Conservation (phyloP, 2,797 vertebrate species). For the Paguma larvata region DNA sequence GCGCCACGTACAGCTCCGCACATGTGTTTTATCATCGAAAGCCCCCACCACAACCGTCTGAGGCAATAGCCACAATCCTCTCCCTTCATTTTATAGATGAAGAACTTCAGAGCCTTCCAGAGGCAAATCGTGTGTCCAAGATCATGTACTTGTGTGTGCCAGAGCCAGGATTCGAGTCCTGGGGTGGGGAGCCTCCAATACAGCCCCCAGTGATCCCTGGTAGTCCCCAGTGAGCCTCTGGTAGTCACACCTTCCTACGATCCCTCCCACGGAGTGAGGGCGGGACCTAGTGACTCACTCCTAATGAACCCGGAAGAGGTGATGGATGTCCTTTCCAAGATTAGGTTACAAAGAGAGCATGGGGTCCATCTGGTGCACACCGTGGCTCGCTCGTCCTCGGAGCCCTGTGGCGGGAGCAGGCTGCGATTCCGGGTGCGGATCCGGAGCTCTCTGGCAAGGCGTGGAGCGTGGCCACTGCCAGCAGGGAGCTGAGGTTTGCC, state of each 20-base stretch:
- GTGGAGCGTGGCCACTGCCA: background rate
- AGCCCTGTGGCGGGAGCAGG: background rate
- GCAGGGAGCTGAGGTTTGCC: background rate
- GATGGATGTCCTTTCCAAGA: background rate
- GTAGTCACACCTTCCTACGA: background rate
- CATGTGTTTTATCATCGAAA: background rate
- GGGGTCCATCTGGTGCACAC: rapidly evolving
- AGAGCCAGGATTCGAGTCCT: background rate
- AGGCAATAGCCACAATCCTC: rapidly evolving
- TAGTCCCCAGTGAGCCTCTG: background rate
- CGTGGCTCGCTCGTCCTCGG: background rate
- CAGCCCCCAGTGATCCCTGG: rapidly evolving
- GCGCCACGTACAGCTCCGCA: background rate
- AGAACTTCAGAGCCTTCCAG: background rate
- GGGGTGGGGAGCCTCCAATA: background rate
- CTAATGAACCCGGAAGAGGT: background rate
- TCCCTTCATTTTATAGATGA: background rate
- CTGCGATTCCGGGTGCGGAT: background rate
- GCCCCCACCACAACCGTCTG: background rate
- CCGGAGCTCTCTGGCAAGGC: background rate
- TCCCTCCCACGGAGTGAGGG: background rate
- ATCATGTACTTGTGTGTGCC: background rate
- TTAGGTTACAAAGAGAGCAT: background rate
- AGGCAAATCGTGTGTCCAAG: background rate
- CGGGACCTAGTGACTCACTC: background rate